Evolutionary conservation across 2,113 vertebrate genomes (phyloP), one percentile per base, ranked within the genome.

Genomic region (Chloroceryle aenea): DNA sequence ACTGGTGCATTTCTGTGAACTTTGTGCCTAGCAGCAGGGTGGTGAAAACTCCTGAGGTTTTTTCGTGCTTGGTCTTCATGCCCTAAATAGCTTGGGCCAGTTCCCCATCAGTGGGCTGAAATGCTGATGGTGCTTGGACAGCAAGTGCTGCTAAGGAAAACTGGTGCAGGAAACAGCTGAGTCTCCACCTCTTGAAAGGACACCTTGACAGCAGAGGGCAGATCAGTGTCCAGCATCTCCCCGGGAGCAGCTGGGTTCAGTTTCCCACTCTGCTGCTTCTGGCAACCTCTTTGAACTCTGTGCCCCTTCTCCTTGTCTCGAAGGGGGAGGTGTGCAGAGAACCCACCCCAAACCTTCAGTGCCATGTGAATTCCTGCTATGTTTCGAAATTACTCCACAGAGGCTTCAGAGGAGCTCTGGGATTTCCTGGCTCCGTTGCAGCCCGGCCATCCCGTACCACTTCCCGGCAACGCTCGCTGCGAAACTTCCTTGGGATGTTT

Each of bases 271-370:
- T 87, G 82, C 63, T 23, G 43, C 23, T 75, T 47, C 56, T 59
- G 56, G 27, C 10, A 85, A 14, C 48, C 61, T 32, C 0, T 34
- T 36, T 36, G 22, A 36, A 2, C 30, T 40, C 52, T 1, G 0
- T 58, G n/a, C 15, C 27, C 58, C 4, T 21, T 30, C 67, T 53
- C 10, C 42, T 34, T 1, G 0, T 3, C 38, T 45, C 34, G 67
- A 48, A 23, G 61, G 47, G 26, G n/a, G 50, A 19, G 48, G 26
- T 23, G 4, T 48, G 66, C 17, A 30, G 13, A 64, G 69, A 55
- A 1, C 38, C 16, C 82, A 32, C 0, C 34, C 48, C 76, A 52
- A 32, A 7, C 34, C 66, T 67, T 12, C 27, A 14, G 25, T 5
- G 27, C 32, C 64, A 0, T 4, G 19, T 32, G 52, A 47, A 67